Evolutionary conservation across 2,888 invertebrate species (phyloP), one percentile per base, ranked within the genome.

Genomic region (Trachelus iudaicus): DNA sequence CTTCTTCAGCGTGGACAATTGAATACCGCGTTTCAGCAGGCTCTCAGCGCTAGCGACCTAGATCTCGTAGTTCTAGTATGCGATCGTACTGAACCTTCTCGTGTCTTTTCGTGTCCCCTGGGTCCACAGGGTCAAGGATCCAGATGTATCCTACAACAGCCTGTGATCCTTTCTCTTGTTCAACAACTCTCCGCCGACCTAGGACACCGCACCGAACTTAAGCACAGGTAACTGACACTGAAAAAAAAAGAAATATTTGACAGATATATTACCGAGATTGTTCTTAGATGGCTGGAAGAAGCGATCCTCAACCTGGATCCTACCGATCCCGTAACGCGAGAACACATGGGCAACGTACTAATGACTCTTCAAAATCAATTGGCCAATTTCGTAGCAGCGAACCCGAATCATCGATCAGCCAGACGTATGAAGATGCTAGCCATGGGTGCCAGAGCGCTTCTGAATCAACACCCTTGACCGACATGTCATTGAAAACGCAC

Each of bases 181-280:
- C 98, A 99, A 90, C 99, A 99, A 92, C 94, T 98, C 33, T 96
- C 98, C 31, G 96, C 97, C 0, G 98, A 98, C 89, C 94, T 99
- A 92, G 94, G 94, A 81, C 95, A 95, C 82, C 95, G 97, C 86
- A 97, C 97, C 15, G 96, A 96, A 87, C 92, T 96, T 31, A 97
- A 97, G 92, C 94, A 96, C 86, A 95, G 94, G 97, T 97, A 92
- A 92, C 92, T 85, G 34, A 6, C 9, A 23, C 56, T 23, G 2
- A 56, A 73, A 73, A 9, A 69, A 34, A 0, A 9, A 69, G 23
- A 0, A 31, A 3, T 34, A 6, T 71, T 13, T 35, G 12, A 35
- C 71, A 31, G 56, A 23, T 23, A 23, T 30, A 30, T 13, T 37
- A 6, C 34, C 34, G 69, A 73, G 23, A 77, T 78, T 75, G 77